phyloP scores from a whole-genome alignment of 2,113 vertebrate species.

The Odocoileus hemionus region DNA sequence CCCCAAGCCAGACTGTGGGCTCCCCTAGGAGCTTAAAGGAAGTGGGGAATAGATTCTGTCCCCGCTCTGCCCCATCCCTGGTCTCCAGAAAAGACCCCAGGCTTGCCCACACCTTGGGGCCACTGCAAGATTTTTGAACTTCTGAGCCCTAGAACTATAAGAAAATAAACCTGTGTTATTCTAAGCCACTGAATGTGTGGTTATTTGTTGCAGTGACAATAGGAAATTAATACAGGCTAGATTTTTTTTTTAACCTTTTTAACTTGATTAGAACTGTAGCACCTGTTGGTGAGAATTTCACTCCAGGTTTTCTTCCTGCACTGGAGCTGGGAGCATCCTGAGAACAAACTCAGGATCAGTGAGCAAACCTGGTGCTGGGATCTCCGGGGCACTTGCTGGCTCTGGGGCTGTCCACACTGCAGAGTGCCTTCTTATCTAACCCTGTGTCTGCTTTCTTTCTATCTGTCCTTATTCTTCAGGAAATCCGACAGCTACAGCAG shows the following conservation, averaged over 20 bases:
- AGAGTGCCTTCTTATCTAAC: constrained; percentile 59
- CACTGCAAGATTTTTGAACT: background rate
- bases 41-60: background rate
- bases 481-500: constrained; percentile 89
- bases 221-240: background rate
- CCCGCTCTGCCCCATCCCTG: rapidly evolving
- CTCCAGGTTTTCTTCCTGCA: background rate
- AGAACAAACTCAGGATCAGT: rapidly evolving
- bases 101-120: background rate
- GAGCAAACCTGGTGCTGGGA: rapidly evolving
- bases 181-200: background rate
- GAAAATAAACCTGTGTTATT: background rate
- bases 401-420: rapidly evolving
- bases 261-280: background rate
- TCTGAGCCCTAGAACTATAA: background rate
- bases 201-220: background rate
- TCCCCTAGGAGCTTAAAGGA: background rate
- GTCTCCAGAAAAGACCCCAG: background rate
- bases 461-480: constrained; percentile 80
- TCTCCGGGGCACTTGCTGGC: rapidly evolving
- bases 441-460: constrained; percentile 73
- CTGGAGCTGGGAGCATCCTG: background rate
- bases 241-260: background rate
- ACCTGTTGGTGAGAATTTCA: background rate
- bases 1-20: rapidly evolving